Conservation (phyloP, 1,140 invertebrate genomes). For the Ceratitis capitata region DNA sequence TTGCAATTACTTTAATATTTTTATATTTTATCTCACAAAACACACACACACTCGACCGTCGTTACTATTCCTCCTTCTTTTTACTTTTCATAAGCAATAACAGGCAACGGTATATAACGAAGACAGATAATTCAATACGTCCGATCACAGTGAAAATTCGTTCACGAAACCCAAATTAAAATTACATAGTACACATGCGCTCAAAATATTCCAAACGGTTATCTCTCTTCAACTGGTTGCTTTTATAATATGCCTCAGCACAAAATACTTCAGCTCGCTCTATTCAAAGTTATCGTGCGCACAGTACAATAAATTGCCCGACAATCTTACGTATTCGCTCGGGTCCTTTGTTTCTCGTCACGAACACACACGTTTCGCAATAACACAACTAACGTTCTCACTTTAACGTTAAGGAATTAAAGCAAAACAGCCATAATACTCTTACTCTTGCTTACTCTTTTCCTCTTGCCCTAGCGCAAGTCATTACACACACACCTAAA, state of each 20-base stretch:
- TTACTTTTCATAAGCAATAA: neutral
- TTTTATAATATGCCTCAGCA: neutral
- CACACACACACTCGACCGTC: slow-evolving; percentile 43
- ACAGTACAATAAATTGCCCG: neutral
- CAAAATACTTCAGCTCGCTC: neutral
- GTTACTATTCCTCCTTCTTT: neutral
- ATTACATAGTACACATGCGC: neutral
- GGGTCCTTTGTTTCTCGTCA: neutral
- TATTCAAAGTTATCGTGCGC: neutral
- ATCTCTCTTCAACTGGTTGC: neutral
- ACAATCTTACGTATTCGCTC: neutral
- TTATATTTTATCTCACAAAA: slow-evolving; percentile 47
- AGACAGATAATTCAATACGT: slow-evolving; percentile 8
- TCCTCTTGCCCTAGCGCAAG: neutral
- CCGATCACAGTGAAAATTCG: slow-evolving; percentile 7
- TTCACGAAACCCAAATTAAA: slow-evolving; percentile 13
- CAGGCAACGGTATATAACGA: neutral
- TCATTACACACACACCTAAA: neutral
- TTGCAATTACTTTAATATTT: slow-evolving; percentile 46
- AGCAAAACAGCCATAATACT: neutral
- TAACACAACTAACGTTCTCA: neutral
- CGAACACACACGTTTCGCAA: neutral
- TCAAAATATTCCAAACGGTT: neutral
- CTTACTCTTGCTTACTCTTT: slow-evolving; percentile 1
- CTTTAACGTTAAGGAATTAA: neutral